Conservation (phyloP, 92 coral and sea anemone genomes). For the Paragorgia papillata region DNA sequence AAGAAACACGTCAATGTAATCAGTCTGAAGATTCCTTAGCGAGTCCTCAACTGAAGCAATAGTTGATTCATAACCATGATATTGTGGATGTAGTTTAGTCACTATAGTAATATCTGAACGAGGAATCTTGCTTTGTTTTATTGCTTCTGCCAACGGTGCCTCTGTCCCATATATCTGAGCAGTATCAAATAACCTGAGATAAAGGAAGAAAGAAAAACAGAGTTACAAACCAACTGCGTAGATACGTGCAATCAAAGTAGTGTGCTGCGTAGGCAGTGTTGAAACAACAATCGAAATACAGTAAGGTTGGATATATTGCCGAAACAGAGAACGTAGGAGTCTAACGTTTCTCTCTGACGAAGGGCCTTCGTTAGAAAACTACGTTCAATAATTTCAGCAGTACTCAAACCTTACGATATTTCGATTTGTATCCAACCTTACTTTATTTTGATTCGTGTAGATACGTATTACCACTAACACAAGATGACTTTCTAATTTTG, state of each 20-base stretch:
- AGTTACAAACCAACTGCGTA: not conserved
- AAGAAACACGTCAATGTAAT: constrained; percentile 91
- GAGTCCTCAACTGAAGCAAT: constrained; percentile 76
- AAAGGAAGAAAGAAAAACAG: not conserved
- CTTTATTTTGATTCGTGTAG: not conserved
- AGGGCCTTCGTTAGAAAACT: too few species aligned
- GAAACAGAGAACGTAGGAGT: too few species aligned
- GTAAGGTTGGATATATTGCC: too few species aligned
- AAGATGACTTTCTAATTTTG: not conserved
- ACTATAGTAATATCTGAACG: constrained; percentile 82
- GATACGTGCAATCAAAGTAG: too few species aligned
- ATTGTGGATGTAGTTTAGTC: constrained; percentile 89
- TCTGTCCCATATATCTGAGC: constrained; percentile 95
- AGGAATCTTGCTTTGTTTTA: constrained; percentile 74
- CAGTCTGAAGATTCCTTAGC: constrained; percentile 72
- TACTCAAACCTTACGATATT: too few species aligned
- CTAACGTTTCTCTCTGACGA: too few species aligned
- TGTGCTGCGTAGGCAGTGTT: too few species aligned
- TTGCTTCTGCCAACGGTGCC: constrained; percentile 73
- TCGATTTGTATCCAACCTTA: not conserved
- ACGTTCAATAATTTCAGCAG: too few species aligned
- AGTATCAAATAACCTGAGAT: constrained; percentile 82
- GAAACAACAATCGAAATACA: too few species aligned
- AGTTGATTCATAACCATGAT: constrained; percentile 79
- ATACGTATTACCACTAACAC: not conserved